A percentile compares a stretch with the other conserved stretches of the same genome.
phyloP scores from a whole-genome alignment of 2,113 vertebrate species.

The Dasyprocta punctata region DNA sequence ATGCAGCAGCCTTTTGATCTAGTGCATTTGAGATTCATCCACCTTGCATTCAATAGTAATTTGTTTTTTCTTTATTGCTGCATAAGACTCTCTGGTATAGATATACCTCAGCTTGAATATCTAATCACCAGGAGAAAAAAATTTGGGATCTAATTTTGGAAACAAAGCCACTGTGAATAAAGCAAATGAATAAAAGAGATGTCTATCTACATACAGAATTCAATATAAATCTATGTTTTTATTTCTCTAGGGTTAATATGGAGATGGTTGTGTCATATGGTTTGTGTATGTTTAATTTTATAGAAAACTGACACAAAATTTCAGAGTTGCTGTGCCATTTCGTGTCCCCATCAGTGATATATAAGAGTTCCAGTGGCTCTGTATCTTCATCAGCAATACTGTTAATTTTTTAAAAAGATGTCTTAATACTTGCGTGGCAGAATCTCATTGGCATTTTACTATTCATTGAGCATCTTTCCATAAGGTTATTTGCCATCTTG shows the following conservation, averaged over 20 bases:
- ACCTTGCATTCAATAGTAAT: background rate
- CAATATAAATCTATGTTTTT: background rate
- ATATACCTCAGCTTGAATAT: background rate
- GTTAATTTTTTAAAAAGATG: background rate
- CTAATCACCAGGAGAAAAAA: background rate
- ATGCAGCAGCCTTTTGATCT: no score
- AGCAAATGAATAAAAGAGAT: background rate
- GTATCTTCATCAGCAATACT: background rate
- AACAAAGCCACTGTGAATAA: background rate
- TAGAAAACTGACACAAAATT: background rate
- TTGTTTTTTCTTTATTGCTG: background rate
- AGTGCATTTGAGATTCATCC: background rate
- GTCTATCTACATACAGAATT: background rate
- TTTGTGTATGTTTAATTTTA: background rate
- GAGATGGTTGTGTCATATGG: background rate
- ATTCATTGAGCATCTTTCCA: background rate
- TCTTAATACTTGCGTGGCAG: background rate
- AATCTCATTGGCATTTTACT: background rate
- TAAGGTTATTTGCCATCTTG: background rate
- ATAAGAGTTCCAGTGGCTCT: background rate
- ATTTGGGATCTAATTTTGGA: background rate
- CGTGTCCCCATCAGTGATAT: background rate
- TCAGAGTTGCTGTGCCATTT: background rate
- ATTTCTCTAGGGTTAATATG: background rate
- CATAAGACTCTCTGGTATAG: background rate